phyloP scores from a whole-genome alignment of 2,888 invertebrate species.

The Venusia cambrica region DNA sequence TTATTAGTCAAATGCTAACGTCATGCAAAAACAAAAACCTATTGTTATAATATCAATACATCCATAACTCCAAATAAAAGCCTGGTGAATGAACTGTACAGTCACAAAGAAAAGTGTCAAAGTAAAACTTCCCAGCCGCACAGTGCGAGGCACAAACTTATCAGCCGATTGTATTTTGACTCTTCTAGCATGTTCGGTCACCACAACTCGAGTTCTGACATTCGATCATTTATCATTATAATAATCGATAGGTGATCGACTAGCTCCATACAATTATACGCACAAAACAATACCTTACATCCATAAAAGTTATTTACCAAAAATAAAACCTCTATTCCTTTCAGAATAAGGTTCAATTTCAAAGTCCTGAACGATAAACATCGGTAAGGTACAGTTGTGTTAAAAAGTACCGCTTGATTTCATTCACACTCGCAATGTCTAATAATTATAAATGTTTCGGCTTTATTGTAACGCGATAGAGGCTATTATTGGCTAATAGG shows the following conservation, averaged over 20 bases:
- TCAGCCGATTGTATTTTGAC: conserved; percentile 25
- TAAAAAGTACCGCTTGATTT: conserved; percentile 56
- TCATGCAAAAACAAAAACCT: too few species aligned
- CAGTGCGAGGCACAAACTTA: conserved; percentile 7
- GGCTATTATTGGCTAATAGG: conserved; percentile 16
- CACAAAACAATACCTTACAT: conserved; percentile 32
- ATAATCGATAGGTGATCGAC: conserved; percentile 65
- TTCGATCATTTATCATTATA: conserved; percentile 58
- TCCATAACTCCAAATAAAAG: conserved; percentile 18
- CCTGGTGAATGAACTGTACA: conserved; percentile 58
- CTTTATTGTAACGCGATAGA: conserved; percentile 23
- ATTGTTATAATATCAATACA: neutral
- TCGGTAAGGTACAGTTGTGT: conserved; percentile 31
- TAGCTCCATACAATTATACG: conserved; percentile 52
- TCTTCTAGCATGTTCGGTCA: conserved; percentile 50
- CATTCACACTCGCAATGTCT: conserved; percentile 49
- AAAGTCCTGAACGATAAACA: conserved; percentile 4
- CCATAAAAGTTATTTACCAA: neutral
- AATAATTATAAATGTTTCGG: conserved; percentile 27
- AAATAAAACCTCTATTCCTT: conserved; percentile 7
- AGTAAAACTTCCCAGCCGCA: neutral
- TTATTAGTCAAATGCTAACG: too few species aligned
- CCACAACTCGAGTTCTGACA: conserved; percentile 44
- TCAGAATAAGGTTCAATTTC: conserved; percentile 29
- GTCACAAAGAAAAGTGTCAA: conserved; percentile 17